Evolutionary conservation across 1,140 invertebrate genomes (phyloP), one percentile per base, ranked within the genome.

Genomic region (Drosophila parvula): DNA sequence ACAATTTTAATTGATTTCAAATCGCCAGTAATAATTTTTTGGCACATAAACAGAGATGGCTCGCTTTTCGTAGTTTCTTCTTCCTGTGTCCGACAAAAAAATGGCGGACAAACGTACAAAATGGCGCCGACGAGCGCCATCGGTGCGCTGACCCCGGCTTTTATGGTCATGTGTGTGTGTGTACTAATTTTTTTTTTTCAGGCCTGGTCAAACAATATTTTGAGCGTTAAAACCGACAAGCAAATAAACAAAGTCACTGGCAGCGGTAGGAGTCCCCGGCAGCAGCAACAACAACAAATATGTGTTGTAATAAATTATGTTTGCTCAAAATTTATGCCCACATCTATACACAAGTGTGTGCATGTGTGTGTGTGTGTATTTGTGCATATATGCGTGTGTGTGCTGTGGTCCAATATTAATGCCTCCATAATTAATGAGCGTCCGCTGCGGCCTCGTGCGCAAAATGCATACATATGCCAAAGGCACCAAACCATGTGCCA

Each of bases 231-330:
- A 86, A 83, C 75, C 85, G 86, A 79, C 83, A 77, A 77, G 65
- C 71, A 75, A 75, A 75, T 76, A 76, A 76, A 76, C 74, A 76
- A 76, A 76, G 74, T 76, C 81, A 85, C 70, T 75, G 74, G 57
- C 83, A 83, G 74, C 65, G 76, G 61, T 44, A 68, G 44, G 43
- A 75, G 11, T 59, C 36, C n/a, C 58, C 48, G 48, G 47, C 22
- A 22, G 32, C 58, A 67, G 18, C 60, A 79, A 30, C 64, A 69
- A 78, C 74, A 81, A 75, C 78, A 82, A 88, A 70, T 86, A 64
- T 77, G 83, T 85, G 84, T 79, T 83, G 84, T 84, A 85, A 84
- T 84, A 84, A 84, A 84, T 84, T 84, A 84, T 84, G 81, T 84
- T 84, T 84, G 73, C 73, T 85, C 60, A 84, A 85, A 84, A 85